Conservation (phyloP, 1,140 invertebrate genomes). For the Rhopalosiphum maidis region DNA sequence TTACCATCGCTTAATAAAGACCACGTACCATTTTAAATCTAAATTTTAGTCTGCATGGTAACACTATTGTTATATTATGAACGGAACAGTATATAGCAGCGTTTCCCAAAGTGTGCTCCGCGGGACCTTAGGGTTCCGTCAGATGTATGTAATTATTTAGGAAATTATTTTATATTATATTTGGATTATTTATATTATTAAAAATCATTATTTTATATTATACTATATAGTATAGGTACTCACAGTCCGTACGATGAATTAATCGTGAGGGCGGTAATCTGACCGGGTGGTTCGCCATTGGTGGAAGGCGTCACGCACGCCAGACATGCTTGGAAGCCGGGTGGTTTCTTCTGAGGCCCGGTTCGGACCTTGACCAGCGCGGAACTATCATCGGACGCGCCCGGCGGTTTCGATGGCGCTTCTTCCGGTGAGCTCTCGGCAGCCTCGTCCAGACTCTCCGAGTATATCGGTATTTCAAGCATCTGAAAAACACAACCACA, state of each 20-base stretch:
- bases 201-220: too few species aligned
- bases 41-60: too few species aligned
- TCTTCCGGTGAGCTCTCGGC: conserved; percentile 48
- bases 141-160: too few species aligned
- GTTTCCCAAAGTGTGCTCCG: too few species aligned
- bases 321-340: conserved; percentile 94
- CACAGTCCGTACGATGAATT: conserved; percentile 97
- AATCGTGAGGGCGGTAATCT: conserved; percentile 87
- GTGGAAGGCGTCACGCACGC: conserved; percentile 88
- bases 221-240: conserved; percentile 65
- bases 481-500: neutral
- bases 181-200: too few species aligned
- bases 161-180: too few species aligned
- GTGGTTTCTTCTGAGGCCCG: conserved; percentile 79
- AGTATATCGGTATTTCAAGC: conserved; percentile 49
- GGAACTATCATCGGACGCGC: conserved; percentile 62
- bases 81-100: too few species aligned
- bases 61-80: too few species aligned
- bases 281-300: conserved; percentile 79
- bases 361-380: conserved; percentile 80
- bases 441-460: conserved; percentile 46
- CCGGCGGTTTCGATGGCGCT: conserved; percentile 4
- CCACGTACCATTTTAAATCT: too few species aligned
- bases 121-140: too few species aligned
- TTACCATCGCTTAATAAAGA: too few species aligned